Percentiles rank a stretch among this genome's conserved stretches.
Evolutionary conservation across 2,888 invertebrate species (phyloP).

Genomic region (Phrixothrix hirtus): DNA sequence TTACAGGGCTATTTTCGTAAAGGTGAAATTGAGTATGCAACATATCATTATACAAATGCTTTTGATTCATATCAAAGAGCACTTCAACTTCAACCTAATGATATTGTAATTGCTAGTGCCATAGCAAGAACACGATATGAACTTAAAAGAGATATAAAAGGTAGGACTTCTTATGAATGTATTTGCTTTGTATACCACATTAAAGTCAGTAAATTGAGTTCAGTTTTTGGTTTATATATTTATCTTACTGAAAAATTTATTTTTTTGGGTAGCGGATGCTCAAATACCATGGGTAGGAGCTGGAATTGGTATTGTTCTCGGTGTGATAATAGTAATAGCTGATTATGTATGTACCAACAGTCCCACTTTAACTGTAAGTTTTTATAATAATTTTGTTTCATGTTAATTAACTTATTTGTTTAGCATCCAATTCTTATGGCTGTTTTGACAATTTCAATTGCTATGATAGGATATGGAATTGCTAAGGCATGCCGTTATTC

Average conservation of each 20-base stretch:
- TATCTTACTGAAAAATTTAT: conserved; percentile 5
- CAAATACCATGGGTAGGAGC: conserved; percentile 77
- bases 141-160: conserved; percentile 64
- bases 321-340: conserved; percentile 69
- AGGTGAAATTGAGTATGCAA: conserved; percentile 72
- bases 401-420: conserved; percentile 3
- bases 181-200: too few relatives aligned
- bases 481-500: conserved; percentile 64
- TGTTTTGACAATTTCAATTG: conserved; percentile 67
- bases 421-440: conserved; percentile 77
- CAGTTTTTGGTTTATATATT: too few relatives aligned
- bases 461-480: conserved; percentile 68
- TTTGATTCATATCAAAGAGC: conserved; percentile 71
- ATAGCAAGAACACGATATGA: conserved; percentile 64
- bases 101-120: conserved; percentile 65
- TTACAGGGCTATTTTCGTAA: conserved; percentile 71
- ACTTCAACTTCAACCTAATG: conserved; percentile 68
- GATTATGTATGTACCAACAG: conserved; percentile 69
- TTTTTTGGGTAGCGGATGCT: conserved; percentile 61
- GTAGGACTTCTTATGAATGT: conserved; percentile 55
- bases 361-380: conserved; percentile 70
- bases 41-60: conserved; percentile 69
- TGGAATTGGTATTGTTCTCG: conserved; percentile 71
- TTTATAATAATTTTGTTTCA: conserved; percentile 1
- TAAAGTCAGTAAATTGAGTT: too few relatives aligned